Base-by-base conservation (phyloP, 2,888 invertebrate genomes). In the Callyntrura guangdongensis region DNA sequence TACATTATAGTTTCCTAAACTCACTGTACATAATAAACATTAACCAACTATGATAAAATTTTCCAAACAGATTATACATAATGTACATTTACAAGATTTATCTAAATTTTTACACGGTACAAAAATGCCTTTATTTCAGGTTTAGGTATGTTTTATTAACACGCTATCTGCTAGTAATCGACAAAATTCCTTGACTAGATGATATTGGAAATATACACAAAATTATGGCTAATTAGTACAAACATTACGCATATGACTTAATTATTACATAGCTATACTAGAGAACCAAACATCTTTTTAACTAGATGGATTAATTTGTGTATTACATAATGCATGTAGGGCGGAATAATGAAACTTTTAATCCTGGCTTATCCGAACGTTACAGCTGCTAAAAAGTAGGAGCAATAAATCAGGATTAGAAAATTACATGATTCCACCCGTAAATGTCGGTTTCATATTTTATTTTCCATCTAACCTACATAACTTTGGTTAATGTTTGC, bases 111-210 rank as follows among this genome's bases (percentile, higher is more conserved):
- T 79, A 59, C 11, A 59, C 61, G 59, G 88, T 88, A 88, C 61
- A 88, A 88, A 88, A 88, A 74, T 36, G 69, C 59, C 88, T 72
- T 59, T 74, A n/a, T 88, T 61, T 72, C 27, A 81, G 27, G 53
- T 81, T 87, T 69, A 79, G 49, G 5, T 79, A 49, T 69, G 53
- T n/a, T 79, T 25, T 53, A 27, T 86, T 27, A 27, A 12, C 56
- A 45, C 47, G 20, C 8, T 67, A 53, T 59, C 11, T 77, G 61
- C 86, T 49, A 86, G 61, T 22, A 74, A 61, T 77, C 87, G 87
- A 87, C 87, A 81, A 87, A 87, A 53, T 81, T 56, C 61, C 79
- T 81, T 87, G 87, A 87, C 87, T 87, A 87, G 87, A 87, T 14
- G 5, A 25, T 77, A 77, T 59, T 72, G 74, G 67, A 67, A 64